Conservation (phyloP, 2,888 invertebrate species). For the Germaria angustata region DNA sequence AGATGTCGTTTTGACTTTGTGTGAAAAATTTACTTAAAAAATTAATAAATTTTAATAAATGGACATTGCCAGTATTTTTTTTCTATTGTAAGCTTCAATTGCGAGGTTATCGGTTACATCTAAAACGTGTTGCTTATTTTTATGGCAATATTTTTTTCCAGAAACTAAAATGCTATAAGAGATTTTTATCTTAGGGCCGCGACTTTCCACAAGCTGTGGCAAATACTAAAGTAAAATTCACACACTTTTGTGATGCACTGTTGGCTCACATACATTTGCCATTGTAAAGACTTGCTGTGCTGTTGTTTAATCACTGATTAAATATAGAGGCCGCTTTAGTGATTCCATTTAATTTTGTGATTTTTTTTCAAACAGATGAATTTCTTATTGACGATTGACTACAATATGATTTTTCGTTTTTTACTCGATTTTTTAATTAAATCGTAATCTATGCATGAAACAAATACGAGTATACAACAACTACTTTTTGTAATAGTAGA, state of each 20-base stretch:
- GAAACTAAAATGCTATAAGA: too few relatives aligned
- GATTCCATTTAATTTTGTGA: conserved; percentile 48
- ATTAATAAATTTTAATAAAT: too few relatives aligned
- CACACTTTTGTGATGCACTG: background rate
- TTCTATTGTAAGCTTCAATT: too few relatives aligned
- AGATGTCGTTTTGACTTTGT: too few relatives aligned
- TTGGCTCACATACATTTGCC: background rate
- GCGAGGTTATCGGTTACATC: too few relatives aligned
- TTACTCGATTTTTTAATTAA: conserved; percentile 61
- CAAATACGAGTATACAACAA: background rate
- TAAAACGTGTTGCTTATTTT: too few relatives aligned
- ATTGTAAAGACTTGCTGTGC: conserved; percentile 16
- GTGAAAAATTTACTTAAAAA: too few relatives aligned
- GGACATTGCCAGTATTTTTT: too few relatives aligned
- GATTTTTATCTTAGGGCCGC: too few relatives aligned
- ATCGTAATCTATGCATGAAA: conserved; percentile 61
- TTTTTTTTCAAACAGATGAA: conserved; percentile 18
- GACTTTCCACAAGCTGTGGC: too few relatives aligned
- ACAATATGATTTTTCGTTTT: conserved; percentile 26
- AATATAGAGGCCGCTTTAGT: conserved; percentile 46
- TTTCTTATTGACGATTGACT: conserved; percentile 26
- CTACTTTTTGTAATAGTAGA: conserved; percentile 22
- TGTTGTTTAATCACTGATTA: conserved; percentile 55
- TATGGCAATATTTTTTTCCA: too few relatives aligned
- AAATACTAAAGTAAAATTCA: too few relatives aligned